These are phyloP conservation scores for Elaeidobius kamerunicus DNA, from an alignment of 2,888 invertebrate genomes.

Conservation along the genomic window DNA sequence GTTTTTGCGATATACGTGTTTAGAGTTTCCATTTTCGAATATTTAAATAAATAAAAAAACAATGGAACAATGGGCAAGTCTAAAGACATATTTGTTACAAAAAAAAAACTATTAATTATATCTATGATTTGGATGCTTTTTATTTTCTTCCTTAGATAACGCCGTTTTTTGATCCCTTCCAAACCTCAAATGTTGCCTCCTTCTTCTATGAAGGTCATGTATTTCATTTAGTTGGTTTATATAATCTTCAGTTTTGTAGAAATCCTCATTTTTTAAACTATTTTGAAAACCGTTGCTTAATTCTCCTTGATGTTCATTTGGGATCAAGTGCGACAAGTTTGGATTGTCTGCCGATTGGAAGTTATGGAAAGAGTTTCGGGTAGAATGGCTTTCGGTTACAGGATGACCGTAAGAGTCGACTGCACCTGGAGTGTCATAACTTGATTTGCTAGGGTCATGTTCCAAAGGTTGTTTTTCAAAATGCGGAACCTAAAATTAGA, in stretches of 20 bases:
- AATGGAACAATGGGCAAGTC: too few species aligned
- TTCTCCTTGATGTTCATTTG: background rate
- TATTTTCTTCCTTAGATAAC: too few species aligned
- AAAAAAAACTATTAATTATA: too few species aligned
- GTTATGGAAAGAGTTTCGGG: background rate
- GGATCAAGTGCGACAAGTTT: constrained; percentile 3
- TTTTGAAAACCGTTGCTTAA: background rate
- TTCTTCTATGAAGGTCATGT: constrained; percentile 8
- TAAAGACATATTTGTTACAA: too few species aligned
- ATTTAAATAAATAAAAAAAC: too few species aligned
- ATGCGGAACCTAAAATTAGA: constrained; percentile 27
- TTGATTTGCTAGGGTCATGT: constrained; percentile 24
- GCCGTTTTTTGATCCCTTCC: too few species aligned
- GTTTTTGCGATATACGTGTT: too few species aligned
- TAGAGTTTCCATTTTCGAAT: too few species aligned
- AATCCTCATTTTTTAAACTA: constrained; percentile 4
- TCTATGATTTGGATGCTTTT: too few species aligned
- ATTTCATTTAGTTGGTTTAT: constrained; percentile 21
- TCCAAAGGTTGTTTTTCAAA: constrained; percentile 28
- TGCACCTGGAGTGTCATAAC: constrained; percentile 30
- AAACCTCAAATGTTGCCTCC: too few species aligned
- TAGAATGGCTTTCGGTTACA: constrained; percentile 1
- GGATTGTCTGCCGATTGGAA: background rate
- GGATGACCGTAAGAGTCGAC: constrained; percentile 29
- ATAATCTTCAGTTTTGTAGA: constrained; percentile 12